Evolutionary conservation across 2,113 vertebrate species (phyloP).

Genomic region (Trinectes maculatus): DNA sequence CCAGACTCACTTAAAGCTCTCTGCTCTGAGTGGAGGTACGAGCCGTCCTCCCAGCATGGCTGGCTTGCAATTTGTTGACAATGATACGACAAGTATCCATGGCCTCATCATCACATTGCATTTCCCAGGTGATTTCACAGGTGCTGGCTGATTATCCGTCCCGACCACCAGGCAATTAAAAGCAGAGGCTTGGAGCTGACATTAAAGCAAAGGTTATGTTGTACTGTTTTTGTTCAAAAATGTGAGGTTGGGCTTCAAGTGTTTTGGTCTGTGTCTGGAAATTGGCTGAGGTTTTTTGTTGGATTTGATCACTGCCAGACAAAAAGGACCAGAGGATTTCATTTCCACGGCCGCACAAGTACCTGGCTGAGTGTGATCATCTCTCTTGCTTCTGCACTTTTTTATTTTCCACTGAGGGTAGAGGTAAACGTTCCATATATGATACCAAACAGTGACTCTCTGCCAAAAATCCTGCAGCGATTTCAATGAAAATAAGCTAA

Average conservation of each 20-base stretch:
- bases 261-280: constrained; percentile 21
- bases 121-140: constrained; percentile 50
- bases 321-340: not conserved
- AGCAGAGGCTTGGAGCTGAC: constrained; percentile 26
- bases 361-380: constrained; percentile 29
- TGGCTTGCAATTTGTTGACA: constrained; percentile 36
- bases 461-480: not conserved
- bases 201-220: constrained; percentile 24
- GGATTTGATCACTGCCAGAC: constrained; percentile 4
- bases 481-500: constrained; percentile 5
- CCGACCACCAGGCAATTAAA: constrained; percentile 50
- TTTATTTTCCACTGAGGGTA: not conserved
- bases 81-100: constrained; percentile 31
- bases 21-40: constrained; percentile 23
- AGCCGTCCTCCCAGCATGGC: constrained; percentile 16
- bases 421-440: not conserved
- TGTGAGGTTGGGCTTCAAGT: constrained; percentile 3
- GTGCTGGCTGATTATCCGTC: constrained; percentile 52
- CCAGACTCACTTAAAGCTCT: constrained; percentile 37
- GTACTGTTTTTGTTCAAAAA: constrained; percentile 17
- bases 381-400: not conserved
- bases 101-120: constrained; percentile 14
- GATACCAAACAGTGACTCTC: not conserved
- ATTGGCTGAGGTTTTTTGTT: constrained; percentile 27
- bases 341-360: constrained; percentile 13